Conservation (phyloP, 1,140 invertebrate species). For the Melitaea cinxia region DNA sequence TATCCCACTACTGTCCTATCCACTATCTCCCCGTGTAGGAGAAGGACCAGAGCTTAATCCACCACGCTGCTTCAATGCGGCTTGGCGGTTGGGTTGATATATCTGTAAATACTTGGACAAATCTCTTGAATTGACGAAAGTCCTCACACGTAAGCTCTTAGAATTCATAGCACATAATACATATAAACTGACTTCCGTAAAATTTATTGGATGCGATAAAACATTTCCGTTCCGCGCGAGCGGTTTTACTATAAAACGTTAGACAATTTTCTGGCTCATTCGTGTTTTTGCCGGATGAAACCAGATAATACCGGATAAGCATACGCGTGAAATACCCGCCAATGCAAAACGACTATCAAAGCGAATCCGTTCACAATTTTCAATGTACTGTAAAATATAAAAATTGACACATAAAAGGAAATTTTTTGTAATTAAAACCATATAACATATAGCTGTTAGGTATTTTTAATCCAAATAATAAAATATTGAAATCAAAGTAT, state of each 20-base stretch:
- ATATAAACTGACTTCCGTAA: slow-evolving; percentile 37
- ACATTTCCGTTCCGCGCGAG: slow-evolving; percentile 39
- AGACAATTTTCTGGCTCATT: slow-evolving; percentile 38
- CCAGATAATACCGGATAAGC: slow-evolving; percentile 30
- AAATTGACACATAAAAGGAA: neutral
- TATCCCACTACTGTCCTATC: too few relatives aligned
- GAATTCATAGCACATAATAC: slow-evolving; percentile 33
- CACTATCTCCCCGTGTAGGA: too few relatives aligned
- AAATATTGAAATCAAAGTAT: too few relatives aligned
- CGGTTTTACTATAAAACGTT: slow-evolving; percentile 42
- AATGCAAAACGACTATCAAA: slow-evolving; percentile 20
- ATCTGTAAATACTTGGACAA: neutral
- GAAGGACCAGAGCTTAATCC: too few relatives aligned
- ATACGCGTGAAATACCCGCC: slow-evolving; percentile 27
- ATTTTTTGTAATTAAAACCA: neutral
- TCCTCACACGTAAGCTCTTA: slow-evolving; percentile 11
- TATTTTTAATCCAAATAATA: too few relatives aligned
- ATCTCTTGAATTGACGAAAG: neutral
- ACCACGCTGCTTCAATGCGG: too few relatives aligned
- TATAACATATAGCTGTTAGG: neutral
- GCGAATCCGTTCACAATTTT: slow-evolving; percentile 18
- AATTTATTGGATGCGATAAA: slow-evolving; percentile 45
- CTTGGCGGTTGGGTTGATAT: too few relatives aligned
- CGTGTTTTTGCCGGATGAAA: slow-evolving; percentile 20
- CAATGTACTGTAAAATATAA: slow-evolving; percentile 18